A percentile compares a stretch with the other conserved stretches of the same genome.
These are phyloP conservation scores for Protomyctophum bolini DNA, from an alignment of 2,113 vertebrate species.

Conservation along the genomic window DNA sequence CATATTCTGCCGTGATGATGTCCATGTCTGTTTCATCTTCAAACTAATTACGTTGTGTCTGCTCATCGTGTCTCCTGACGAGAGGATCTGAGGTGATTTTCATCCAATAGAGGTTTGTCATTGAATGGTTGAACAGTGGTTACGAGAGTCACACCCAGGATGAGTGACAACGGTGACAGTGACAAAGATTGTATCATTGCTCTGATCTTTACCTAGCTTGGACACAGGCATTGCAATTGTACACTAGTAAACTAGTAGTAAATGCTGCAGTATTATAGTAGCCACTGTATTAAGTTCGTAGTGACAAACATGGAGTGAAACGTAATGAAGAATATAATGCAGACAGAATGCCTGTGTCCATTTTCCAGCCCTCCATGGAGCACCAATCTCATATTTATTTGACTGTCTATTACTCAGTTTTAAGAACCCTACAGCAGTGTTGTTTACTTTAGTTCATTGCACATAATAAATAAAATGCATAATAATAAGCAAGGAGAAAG, in stretches of 20 bases:
- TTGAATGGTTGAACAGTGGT: neutral
- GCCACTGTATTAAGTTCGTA: neutral
- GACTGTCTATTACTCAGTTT: neutral
- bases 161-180: too few species aligned
- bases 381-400: neutral
- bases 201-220: too few species aligned
- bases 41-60: neutral
- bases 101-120: slow-evolving; percentile 8
- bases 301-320: neutral
- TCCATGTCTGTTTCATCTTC: neutral
- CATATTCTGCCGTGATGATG: slow-evolving; percentile 16
- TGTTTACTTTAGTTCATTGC: too few species aligned
- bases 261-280: neutral
- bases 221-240: too few species aligned
- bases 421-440: neutral
- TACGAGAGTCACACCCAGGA: too few species aligned
- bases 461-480: too few species aligned
- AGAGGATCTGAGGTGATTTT: neutral
- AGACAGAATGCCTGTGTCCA: neutral
- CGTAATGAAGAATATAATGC: neutral
- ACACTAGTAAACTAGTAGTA: slow-evolving; percentile 1
- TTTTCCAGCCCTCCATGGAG: neutral
- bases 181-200: too few species aligned
- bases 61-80: neutral
- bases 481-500: too few species aligned